Percentiles rank a stretch among this genome's conserved stretches.
Conservation (phyloP, 2,113 vertebrate species). For the Nyctereutes procyonoides region DNA sequence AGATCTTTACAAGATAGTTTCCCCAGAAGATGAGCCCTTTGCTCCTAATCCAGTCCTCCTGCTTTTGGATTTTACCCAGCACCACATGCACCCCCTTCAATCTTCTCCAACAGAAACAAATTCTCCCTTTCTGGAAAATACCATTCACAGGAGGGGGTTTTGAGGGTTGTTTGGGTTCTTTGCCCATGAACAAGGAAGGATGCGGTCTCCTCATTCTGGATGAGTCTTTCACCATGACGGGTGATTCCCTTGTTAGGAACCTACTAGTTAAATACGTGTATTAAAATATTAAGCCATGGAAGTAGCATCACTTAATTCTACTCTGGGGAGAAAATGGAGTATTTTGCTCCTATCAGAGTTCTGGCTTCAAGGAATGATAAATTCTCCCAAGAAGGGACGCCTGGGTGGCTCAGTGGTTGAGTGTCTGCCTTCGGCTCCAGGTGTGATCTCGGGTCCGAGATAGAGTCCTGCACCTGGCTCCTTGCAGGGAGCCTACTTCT, state of each 20-base stretch:
- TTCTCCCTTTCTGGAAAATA: neutral
- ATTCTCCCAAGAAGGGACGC: neutral
- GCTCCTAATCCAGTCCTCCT: too few relatives aligned
- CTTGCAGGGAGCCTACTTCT: too few relatives aligned
- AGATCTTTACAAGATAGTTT: neutral
- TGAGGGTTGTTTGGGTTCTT: neutral
- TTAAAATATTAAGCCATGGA: neutral
- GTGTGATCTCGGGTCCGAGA: too few relatives aligned
- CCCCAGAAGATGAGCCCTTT: rapidly evolving
- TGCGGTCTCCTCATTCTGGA: rapidly evolving
- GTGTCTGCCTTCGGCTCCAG: too few relatives aligned
- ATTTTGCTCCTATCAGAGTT: neutral
- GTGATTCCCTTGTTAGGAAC: neutral
- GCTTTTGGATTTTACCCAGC: neutral
- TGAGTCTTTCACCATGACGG: neutral
- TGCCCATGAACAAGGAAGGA: neutral
- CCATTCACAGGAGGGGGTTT: neutral
- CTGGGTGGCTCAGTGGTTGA: too few relatives aligned
- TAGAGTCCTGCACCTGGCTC: too few relatives aligned
- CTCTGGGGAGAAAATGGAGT: neutral
- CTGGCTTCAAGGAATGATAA: neutral
- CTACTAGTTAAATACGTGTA: neutral
- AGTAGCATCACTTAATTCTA: neutral
- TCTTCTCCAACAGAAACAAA: neutral
- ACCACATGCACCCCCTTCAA: neutral